Percentiles rank a stretch among this genome's conserved stretches.
These are phyloP conservation scores for Chrosomus eos DNA, from an alignment of 2,797 vertebrate genomes.

Conservation along the genomic window DNA sequence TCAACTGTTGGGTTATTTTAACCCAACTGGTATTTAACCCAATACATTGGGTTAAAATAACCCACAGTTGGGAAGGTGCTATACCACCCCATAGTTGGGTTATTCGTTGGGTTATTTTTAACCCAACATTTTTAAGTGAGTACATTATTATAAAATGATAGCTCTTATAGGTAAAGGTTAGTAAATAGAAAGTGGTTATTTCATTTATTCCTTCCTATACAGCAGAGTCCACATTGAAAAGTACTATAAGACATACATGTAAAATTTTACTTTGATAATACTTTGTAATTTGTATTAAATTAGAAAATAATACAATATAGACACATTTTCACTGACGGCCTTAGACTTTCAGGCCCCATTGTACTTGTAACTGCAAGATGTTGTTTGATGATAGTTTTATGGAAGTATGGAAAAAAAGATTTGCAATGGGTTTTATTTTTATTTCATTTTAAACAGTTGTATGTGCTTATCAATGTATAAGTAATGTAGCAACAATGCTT, in stretches of 20 bases:
- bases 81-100: no score
- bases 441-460: not conserved
- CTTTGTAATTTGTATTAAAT: not conserved
- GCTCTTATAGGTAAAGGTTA: not conserved
- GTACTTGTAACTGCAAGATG: not conserved
- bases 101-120: no score
- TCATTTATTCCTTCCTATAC: not conserved
- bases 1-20: no score
- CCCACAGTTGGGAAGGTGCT: no score
- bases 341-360: not conserved
- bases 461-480: not conserved
- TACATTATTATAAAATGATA: slow-evolving; percentile 1
- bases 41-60: no score
- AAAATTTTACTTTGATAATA: not conserved
- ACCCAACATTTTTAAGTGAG: no score
- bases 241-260: not conserved
- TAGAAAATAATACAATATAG: not conserved
- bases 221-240: not conserved
- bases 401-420: no score
- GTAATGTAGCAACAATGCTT: not conserved
- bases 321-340: not conserved
- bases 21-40: no score
- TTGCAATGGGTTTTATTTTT: not conserved
- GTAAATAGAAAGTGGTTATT: not conserved
- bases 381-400: not conserved